Base-by-base conservation (phyloP, 1,140 invertebrate species). In the Brachionus angularis region DNA sequence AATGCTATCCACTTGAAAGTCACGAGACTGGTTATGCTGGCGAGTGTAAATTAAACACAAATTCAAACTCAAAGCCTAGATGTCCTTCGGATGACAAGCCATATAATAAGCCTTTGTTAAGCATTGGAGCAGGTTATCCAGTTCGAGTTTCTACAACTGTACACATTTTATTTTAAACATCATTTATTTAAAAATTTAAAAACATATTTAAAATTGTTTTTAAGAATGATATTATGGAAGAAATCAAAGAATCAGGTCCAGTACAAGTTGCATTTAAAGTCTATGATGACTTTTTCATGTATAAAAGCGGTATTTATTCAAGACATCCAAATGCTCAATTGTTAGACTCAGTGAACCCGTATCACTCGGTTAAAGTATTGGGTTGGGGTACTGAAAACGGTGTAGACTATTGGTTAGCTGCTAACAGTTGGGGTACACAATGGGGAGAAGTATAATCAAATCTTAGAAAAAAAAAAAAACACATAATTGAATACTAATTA, bases 1-100 rank as follows among this genome's bases (percentile, higher is more conserved):
- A 84, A 0, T 94, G 91, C 77, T 91, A 89, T 79, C 89, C 89
- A 0, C 93, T 91, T 83, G 82, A 76, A 8, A 88, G 87, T 72
- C 85, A 81, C 5, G 75, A 75, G 1, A 80, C 78, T 0, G 72
- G 50, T 5, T 39, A 14, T 4, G 36, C 50, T 16, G 77, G 73
- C 1, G 5, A 61, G 8, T 80, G 79, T 71, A 50, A 46, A 46
- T 25, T 55, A 0, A 50, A 70, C 16, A 50, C 46, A 16, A 67
- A 67, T 36, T 16, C 47, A 0, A 67, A 67, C 29, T 42, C n/a
- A n/a, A n/a, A n/a, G 42, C 10, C 3, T 67, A 16, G 31, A 2
- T 67, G 62, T 50, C 62, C 62, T 5, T 67, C 62, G 16, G 47
- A 67, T 21, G 42, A 46, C 3, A 29, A 33, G n/a, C 31, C 36